phyloP scores from a whole-genome alignment of 2,888 invertebrate genomes.

The Dromius quadrimaculatus region DNA sequence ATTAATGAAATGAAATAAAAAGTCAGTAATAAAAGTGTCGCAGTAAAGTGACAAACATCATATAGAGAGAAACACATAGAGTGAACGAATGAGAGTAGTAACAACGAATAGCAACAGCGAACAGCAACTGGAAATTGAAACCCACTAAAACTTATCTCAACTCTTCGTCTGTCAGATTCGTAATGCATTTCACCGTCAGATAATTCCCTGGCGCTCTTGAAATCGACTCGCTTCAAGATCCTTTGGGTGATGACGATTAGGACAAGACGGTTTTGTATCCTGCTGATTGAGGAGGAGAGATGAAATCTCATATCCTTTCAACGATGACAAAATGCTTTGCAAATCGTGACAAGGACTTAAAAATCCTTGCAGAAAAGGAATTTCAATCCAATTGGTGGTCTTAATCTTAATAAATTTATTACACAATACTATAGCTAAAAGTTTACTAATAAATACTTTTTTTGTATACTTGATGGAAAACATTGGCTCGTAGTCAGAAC shows the following conservation, averaged over 20 bases:
- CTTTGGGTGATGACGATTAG: background rate
- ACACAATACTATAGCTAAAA: too few relatives aligned
- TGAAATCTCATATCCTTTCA: background rate
- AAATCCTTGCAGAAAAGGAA: too few relatives aligned
- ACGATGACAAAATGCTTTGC: constrained; percentile 14
- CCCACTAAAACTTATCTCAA: constrained; percentile 32
- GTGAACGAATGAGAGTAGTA: background rate
- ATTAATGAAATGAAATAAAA: background rate
- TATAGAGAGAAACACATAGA: background rate
- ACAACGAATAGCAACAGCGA: background rate
- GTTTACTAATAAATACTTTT: too few relatives aligned
- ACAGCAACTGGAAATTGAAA: constrained; percentile 26
- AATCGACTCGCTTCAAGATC: constrained; percentile 28
- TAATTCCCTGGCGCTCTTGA: constrained; percentile 27
- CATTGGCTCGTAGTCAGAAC: too few relatives aligned
- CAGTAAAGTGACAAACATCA: constrained; percentile 25
- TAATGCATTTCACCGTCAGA: constrained; percentile 31
- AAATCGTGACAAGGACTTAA: too few relatives aligned
- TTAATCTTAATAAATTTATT: too few relatives aligned
- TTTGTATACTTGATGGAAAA: too few relatives aligned
- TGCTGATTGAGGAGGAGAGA: background rate
- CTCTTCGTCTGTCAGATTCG: constrained; percentile 23
- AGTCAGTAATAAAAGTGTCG: background rate
- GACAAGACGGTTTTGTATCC: background rate
- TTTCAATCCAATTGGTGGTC: too few relatives aligned